Percentiles rank a stretch among this genome's conserved stretches.
Conservation (phyloP, 2,797 vertebrate genomes). For the Siniperca obscura region DNA sequence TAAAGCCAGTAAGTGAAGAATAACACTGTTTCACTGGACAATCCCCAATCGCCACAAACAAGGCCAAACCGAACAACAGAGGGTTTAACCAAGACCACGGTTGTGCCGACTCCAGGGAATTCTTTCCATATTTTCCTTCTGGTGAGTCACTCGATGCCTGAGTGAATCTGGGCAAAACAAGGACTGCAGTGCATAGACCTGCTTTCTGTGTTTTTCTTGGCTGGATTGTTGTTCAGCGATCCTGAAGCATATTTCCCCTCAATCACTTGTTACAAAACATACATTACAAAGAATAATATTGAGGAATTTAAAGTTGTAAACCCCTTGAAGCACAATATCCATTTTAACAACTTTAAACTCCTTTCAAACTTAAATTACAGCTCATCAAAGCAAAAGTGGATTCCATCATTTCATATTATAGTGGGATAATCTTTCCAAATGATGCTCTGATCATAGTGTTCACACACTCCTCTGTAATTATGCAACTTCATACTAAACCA, state of each 20-base stretch:
- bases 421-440: slow-evolving; percentile 33
- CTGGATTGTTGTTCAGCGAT: background rate
- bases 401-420: slow-evolving; percentile 11
- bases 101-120: slow-evolving; percentile 80
- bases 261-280: slow-evolving; percentile 7
- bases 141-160: slow-evolving; percentile 77
- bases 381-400: slow-evolving; percentile 10
- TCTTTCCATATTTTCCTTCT: slow-evolving; percentile 80
- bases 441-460: slow-evolving; percentile 10
- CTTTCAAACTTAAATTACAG: background rate
- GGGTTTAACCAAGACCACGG: slow-evolving; percentile 78
- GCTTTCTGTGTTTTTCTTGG: slow-evolving; percentile 22
- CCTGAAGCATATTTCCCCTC: background rate
- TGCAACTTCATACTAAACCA: slow-evolving; percentile 20
- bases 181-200: slow-evolving; percentile 9
- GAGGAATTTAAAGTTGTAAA: background rate
- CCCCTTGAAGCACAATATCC: background rate
- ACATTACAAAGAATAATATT: background rate
- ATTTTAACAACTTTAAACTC: background rate
- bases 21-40: slow-evolving; percentile 80
- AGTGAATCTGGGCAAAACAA: slow-evolving; percentile 82
- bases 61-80: slow-evolving; percentile 79
- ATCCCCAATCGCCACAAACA: slow-evolving; percentile 77
- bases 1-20: slow-evolving; percentile 78
- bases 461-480: slow-evolving; percentile 44